A percentile compares a stretch with the other conserved stretches of the same genome.
phyloP scores from a whole-genome alignment of 2,113 vertebrate species.

The Daubentonia madagascariensis region DNA sequence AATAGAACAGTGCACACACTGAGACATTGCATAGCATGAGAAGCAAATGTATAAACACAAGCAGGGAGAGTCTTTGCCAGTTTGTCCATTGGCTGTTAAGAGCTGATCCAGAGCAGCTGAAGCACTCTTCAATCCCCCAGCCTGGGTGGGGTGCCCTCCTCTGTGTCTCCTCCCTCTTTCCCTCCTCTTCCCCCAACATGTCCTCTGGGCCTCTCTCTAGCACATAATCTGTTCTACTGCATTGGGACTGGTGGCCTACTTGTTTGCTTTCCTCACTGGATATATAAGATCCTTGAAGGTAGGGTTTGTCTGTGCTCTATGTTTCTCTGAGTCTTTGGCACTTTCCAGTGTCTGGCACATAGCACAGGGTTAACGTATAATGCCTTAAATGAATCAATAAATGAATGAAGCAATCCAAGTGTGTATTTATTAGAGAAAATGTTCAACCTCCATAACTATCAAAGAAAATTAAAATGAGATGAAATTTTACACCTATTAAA shows the following conservation, averaged over 20 bases:
- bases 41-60: background rate
- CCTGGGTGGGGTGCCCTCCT: background rate
- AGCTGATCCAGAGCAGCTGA: background rate
- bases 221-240: accelerated
- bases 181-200: background rate
- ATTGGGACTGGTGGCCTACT: background rate
- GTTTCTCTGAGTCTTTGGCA: background rate
- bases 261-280: background rate
- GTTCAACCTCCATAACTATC: constrained; percentile 55
- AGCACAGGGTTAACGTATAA: background rate
- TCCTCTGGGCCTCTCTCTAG: background rate
- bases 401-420: constrained; percentile 17
- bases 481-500: constrained; percentile 74
- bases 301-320: background rate
- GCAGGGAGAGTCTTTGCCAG: too few species aligned
- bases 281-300: background rate
- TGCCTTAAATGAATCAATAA: background rate
- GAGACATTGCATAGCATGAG: accelerated
- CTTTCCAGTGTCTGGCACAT: background rate
- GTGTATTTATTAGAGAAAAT: constrained; percentile 55
- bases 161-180: background rate
- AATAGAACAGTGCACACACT: accelerated
- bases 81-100: background rate
- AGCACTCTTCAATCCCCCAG: too few species aligned
- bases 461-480: constrained; percentile 70